Evolutionary conservation across 2,113 vertebrate species (phyloP).

Genomic region (Callaeas wilsoni): DNA sequence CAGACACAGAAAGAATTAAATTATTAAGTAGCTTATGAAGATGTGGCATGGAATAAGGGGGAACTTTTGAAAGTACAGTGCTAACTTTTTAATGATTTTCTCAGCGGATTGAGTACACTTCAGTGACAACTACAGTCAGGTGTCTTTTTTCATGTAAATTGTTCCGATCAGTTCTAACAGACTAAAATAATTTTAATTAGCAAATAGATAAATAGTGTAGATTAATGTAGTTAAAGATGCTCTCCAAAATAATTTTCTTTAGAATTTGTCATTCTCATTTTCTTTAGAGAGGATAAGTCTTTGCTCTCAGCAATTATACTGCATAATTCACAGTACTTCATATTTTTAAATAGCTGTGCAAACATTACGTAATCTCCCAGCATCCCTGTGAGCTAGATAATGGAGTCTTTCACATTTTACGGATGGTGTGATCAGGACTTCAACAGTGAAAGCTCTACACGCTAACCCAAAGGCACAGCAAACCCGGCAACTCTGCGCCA

Average conservation of each 20-base stretch:
- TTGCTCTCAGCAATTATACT: slow-evolving; percentile 20
- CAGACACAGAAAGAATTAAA: background rate
- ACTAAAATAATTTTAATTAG: slow-evolving; percentile 36
- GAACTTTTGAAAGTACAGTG: background rate
- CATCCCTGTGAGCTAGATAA: background rate
- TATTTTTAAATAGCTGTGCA: slow-evolving; percentile 41
- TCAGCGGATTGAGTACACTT: background rate
- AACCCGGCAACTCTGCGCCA: background rate
- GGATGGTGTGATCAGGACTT: background rate
- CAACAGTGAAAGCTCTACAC: background rate
- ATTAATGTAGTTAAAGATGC: background rate
- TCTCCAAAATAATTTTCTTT: slow-evolving; percentile 12
- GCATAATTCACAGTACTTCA: slow-evolving; percentile 18
- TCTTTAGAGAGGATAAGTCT: background rate
- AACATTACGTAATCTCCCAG: slow-evolving; percentile 29
- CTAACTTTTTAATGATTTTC: slow-evolving; percentile 29
- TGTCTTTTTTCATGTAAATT: slow-evolving; percentile 40
- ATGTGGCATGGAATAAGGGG: background rate
- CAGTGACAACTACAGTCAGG: slow-evolving; percentile 10
- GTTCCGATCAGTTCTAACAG: background rate
- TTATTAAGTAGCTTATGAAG: slow-evolving; percentile 34
- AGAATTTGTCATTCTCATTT: slow-evolving; percentile 19
- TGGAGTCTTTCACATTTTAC: slow-evolving; percentile 14
- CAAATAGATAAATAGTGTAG: slow-evolving; percentile 48
- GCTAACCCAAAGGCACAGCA: background rate